Percentiles rank a stretch among this genome's conserved stretches.
These are phyloP conservation scores for Kryptolebias ocellatus DNA, from an alignment of 2,797 vertebrate species.

Conservation along the genomic window DNA sequence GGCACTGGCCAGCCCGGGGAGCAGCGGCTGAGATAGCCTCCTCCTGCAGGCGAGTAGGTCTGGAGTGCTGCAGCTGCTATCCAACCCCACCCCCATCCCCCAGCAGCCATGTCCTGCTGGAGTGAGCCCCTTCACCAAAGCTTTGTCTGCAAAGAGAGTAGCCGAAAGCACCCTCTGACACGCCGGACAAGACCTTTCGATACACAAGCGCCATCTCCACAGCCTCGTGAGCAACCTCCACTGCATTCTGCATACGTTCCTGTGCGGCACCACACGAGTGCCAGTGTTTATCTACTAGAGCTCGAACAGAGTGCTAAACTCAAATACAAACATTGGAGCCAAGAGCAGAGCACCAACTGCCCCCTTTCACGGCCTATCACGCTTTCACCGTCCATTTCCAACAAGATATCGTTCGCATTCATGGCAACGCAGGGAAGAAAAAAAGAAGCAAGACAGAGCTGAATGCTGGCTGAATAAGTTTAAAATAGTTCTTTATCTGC, in stretches of 20 bases:
- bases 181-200: conserved; percentile 82
- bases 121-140: conserved; percentile 81
- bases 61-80: conserved; percentile 72
- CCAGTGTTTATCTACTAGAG: conserved; percentile 79
- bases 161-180: conserved; percentile 83
- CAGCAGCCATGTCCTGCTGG: conserved; percentile 80
- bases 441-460: conserved; percentile 66
- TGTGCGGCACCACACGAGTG: conserved; percentile 73
- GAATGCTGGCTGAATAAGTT: conserved; percentile 62
- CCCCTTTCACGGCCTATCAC: conserved; percentile 73
- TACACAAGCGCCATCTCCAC: conserved; percentile 71
- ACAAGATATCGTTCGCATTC: conserved; percentile 63
- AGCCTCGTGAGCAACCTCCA: conserved; percentile 54
- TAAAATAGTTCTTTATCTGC: conserved; percentile 80
- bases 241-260: conserved; percentile 55
- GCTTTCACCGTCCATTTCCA: conserved; percentile 70
- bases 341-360: conserved; percentile 74
- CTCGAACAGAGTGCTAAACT: conserved; percentile 81
- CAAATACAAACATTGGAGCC: conserved; percentile 82
- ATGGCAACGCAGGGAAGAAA: conserved; percentile 52
- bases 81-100: conserved; percentile 42
- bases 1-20: conserved; percentile 72
- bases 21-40: conserved; percentile 75
- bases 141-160: conserved; percentile 82
- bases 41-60: conserved; percentile 75